Base-by-base conservation (phyloP, 1,140 invertebrate species). In the Triops longicaudatus region DNA sequence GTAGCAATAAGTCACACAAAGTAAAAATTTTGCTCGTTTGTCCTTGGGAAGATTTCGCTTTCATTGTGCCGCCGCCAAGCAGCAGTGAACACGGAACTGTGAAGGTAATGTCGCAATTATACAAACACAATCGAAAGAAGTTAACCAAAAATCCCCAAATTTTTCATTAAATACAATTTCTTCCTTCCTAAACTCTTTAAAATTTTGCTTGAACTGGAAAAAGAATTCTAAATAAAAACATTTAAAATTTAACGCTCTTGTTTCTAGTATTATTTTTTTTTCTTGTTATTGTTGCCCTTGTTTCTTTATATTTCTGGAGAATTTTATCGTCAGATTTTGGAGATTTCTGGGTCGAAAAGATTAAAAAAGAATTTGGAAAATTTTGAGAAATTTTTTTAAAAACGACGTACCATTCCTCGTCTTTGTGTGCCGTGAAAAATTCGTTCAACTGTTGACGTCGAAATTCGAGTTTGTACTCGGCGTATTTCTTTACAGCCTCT, bases 391-490 rank as follows among this genome's bases (percentile, higher is more conserved):
- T 2, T 14, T 26, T 72, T 22, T 41, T 26, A 79, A 27, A 74
- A 75, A 63, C 50, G 77, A 80, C 91, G 88, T 89, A 99, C 98
- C 98, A 99, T 91, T 99, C 98, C 85, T 99, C 98, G 83, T 99
- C 97, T 86, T 99, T 99, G 87, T 99, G 98, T 42, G 91, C 90
- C 81, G 98, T 92, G 87, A 99, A 99, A 87, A 99, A 99, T 85
- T 99, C 97, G 85, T 97, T 97, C 26, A 99, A 89, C 83, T 99
- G 97, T 84, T 98, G 95, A 75, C 95, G 88, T 82, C 93, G 91
- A 83, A 98, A 99, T 81, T 99, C 97, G 81, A 95, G 86, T 85
- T 99, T 99, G 85, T 99, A 99, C 81, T 99, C 97, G 84, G 97
- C 97, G 86, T 99, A 99, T 82, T 98, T 98, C 81, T 91, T 91